Conservation (phyloP, 2,797 vertebrate species). For the Brachymystax lenok region DNA sequence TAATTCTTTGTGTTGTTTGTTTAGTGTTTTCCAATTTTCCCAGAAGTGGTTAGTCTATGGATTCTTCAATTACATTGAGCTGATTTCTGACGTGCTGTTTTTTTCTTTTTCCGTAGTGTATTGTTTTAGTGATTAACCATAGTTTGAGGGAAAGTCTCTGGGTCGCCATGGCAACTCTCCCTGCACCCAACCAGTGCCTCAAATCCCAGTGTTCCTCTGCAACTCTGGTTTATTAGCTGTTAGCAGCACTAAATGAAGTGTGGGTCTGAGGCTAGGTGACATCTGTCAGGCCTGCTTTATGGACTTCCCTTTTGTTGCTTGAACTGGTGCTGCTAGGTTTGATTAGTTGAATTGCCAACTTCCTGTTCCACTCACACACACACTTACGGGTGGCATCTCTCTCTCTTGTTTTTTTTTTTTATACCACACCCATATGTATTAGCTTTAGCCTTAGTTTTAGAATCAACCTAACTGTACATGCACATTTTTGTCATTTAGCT, state of each 20-base stretch:
- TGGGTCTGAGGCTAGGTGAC: background rate
- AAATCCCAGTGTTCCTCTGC: background rate
- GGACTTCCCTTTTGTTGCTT: background rate
- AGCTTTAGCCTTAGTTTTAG: background rate
- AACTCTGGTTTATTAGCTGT: background rate
- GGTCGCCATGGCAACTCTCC: slow-evolving; percentile 3
- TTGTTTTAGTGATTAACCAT: background rate
- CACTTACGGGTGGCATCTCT: background rate
- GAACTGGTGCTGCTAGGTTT: background rate
- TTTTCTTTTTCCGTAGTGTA: too few relatives aligned
- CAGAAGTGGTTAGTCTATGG: too few relatives aligned
- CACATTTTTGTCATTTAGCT: background rate
- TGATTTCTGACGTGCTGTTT: too few relatives aligned
- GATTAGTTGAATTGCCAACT: background rate
- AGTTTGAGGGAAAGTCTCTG: background rate
- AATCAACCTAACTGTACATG: background rate
- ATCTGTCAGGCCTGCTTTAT: slow-evolving; percentile 2
- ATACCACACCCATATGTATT: too few relatives aligned
- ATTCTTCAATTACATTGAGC: too few relatives aligned
- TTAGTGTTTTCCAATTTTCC: too few relatives aligned
- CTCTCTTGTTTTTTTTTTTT: background rate
- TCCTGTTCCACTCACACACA: background rate
- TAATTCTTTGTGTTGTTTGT: too few relatives aligned
- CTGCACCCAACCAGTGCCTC: too few relatives aligned
- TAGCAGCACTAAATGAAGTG: background rate